Conservation (phyloP, 2,888 invertebrate species). For the Belgica antarctica region DNA sequence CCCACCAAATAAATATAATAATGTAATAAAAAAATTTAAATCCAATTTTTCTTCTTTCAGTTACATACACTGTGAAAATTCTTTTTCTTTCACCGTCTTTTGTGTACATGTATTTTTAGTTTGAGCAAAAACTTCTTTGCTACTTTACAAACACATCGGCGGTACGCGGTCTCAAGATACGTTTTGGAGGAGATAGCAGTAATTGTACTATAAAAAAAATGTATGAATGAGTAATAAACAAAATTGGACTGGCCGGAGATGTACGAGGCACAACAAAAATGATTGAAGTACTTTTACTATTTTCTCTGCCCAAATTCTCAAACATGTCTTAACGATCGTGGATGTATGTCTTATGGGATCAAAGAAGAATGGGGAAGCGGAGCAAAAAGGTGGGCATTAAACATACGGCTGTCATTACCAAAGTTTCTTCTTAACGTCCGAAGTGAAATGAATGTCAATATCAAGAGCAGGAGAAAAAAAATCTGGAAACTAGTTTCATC, state of each 20-base stretch:
- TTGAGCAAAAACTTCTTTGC: not conserved
- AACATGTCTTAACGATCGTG: too few relatives aligned
- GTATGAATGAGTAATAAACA: conserved; percentile 3
- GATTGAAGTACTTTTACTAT: conserved; percentile 26
- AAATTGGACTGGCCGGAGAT: conserved; percentile 18
- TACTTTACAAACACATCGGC: conserved; percentile 20
- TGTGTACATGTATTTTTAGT: conserved; percentile 1
- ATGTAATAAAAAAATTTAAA: conserved; percentile 42
- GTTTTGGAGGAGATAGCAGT: conserved; percentile 36
- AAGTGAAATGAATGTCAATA: conserved; percentile 32
- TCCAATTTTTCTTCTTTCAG: conserved; percentile 26
- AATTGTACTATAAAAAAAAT: conserved; percentile 37
- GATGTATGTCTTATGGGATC: not conserved
- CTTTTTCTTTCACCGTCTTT: conserved; percentile 25
- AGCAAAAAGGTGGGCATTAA: conserved; percentile 19
- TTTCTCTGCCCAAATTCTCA: conserved; percentile 13
- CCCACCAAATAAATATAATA: conserved; percentile 44
- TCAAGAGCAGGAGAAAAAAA: conserved; percentile 8
- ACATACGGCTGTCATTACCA: not conserved
- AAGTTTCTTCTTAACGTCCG: too few relatives aligned
- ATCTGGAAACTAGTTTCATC: not conserved
- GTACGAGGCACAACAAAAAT: not conserved
- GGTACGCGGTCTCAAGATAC: not conserved
- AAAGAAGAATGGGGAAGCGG: not conserved
- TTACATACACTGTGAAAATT: conserved; percentile 12